phyloP scores from a whole-genome alignment of 2,797 vertebrate species.

The Leptodactylus fallax region DNA sequence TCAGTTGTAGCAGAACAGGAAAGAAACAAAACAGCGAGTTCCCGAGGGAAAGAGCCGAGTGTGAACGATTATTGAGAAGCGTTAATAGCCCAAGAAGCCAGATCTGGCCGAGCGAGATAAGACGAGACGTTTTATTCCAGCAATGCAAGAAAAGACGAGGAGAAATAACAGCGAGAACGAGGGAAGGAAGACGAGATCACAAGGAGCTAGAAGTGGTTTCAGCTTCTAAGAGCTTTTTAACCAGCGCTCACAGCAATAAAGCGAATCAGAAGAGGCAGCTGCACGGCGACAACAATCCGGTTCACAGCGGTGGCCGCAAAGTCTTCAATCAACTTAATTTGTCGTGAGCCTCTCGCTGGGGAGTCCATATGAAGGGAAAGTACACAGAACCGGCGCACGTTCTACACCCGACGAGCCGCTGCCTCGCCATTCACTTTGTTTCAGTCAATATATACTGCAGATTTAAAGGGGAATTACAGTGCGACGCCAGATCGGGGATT shows the following conservation, averaged over 20 bases:
- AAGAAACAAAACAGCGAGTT: neutral
- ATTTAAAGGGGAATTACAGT: neutral
- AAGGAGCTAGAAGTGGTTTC: constrained; percentile 45
- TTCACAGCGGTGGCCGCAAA: constrained; percentile 19
- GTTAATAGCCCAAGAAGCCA: constrained; percentile 38
- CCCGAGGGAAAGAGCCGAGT: constrained; percentile 15
- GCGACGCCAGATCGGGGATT: no score
- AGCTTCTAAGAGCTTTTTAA: constrained; percentile 30
- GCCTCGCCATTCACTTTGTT: neutral
- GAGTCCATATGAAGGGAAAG: constrained; percentile 6
- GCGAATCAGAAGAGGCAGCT: constrained; percentile 17
- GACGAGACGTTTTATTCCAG: constrained; percentile 20
- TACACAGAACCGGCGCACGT: neutral
- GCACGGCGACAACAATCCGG: neutral
- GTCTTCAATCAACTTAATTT: constrained; percentile 45
- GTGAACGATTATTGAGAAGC: constrained; percentile 29
- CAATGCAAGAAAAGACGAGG: neutral
- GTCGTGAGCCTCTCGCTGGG: constrained; percentile 9
- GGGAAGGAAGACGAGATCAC: constrained; percentile 24
- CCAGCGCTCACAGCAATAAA: constrained; percentile 40
- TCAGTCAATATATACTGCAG: neutral
- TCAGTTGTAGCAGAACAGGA: neutral
- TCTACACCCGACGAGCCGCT: neutral
- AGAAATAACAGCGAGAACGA: constrained; percentile 20
- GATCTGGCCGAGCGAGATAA: constrained; percentile 49